A percentile compares a stretch with the other conserved stretches of the same genome.
Conservation (phyloP, 2,113 vertebrate genomes). For the Maccullochella peelii region DNA sequence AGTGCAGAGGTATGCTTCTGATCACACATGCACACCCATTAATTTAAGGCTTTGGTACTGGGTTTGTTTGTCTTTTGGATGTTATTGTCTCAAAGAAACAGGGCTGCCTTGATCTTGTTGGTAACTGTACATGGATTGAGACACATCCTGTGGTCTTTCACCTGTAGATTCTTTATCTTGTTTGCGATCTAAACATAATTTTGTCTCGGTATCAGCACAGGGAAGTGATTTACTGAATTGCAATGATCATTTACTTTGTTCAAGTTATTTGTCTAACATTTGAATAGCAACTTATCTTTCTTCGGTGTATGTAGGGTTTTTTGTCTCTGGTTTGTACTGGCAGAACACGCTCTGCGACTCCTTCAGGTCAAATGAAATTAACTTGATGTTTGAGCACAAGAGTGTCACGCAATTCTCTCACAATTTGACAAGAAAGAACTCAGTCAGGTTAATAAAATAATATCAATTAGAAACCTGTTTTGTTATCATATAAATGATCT, state of each 20-base stretch:
- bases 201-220: background rate
- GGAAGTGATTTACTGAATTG: constrained; percentile 1
- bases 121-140: background rate
- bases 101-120: constrained; percentile 7
- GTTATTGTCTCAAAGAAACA: constrained; percentile 12
- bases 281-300: constrained; percentile 39
- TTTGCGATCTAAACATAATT: background rate
- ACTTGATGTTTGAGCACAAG: background rate
- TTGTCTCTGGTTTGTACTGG: background rate
- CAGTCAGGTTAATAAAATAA: background rate
- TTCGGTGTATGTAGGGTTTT: background rate
- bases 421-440: background rate
- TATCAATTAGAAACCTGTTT: background rate
- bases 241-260: constrained; percentile 31
- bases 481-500: background rate
- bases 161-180: constrained; percentile 8
- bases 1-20: constrained; percentile 65
- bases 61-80: constrained; percentile 39
- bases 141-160: background rate
- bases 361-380: constrained; percentile 5
- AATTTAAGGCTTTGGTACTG: constrained; percentile 13
- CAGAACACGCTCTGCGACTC: background rate
- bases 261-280: constrained; percentile 54
- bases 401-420: background rate
- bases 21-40: constrained; percentile 41